Conservation (phyloP, 92 coral and sea anemone species). For the Siderastrea siderea region DNA sequence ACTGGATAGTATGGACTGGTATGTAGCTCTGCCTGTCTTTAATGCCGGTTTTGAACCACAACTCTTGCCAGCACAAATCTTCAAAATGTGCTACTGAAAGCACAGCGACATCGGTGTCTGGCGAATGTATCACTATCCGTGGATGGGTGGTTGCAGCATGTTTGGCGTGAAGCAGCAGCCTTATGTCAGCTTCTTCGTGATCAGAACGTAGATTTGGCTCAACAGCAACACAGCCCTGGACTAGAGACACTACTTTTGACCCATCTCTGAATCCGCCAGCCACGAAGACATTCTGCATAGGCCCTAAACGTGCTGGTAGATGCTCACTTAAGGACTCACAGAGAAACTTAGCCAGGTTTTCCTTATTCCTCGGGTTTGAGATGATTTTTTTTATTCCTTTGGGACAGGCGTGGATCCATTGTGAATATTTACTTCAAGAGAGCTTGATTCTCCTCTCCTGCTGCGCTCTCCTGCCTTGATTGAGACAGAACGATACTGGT, state of each 20-base stretch:
- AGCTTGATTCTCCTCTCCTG: constrained; percentile 45
- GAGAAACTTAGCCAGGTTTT: constrained; percentile 65
- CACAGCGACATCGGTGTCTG: not conserved
- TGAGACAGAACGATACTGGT: constrained; percentile 44
- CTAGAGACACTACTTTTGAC: constrained; percentile 42
- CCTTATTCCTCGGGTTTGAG: constrained; percentile 67
- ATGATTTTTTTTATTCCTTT: constrained; percentile 68
- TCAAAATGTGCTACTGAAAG: constrained; percentile 63
- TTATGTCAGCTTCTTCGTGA: constrained; percentile 76
- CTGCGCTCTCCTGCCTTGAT: constrained; percentile 72
- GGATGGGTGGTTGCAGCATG: constrained; percentile 62
- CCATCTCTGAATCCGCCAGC: constrained; percentile 82
- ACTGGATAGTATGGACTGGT: constrained; percentile 58
- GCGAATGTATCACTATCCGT: constrained; percentile 8
- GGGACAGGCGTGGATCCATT: constrained; percentile 56
- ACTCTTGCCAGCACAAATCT: constrained; percentile 54
- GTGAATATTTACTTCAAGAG: constrained; percentile 60
- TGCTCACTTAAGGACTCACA: constrained; percentile 45
- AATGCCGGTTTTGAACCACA: constrained; percentile 55
- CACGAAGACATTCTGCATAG: constrained; percentile 59
- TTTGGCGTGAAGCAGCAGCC: constrained; percentile 70
- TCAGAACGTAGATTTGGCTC: constrained; percentile 54
- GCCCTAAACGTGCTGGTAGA: constrained; percentile 34
- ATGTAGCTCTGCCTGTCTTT: constrained; percentile 27
- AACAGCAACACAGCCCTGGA: constrained; percentile 18